A percentile compares a stretch with the other conserved stretches of the same genome.
Conservation (phyloP, 2,888 invertebrate genomes). For the Hecatera dysodea region DNA sequence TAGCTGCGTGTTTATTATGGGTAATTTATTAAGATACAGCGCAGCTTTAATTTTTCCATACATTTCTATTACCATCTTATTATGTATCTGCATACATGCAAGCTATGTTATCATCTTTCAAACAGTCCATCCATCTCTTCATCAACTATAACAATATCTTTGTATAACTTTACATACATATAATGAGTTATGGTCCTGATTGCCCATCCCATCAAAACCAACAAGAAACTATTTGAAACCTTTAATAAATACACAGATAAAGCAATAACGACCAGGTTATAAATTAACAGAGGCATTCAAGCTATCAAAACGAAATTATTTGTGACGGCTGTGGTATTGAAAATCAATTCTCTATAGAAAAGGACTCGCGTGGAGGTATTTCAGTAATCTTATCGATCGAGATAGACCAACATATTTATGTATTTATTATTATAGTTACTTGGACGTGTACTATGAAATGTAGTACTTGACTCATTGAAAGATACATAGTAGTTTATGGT, state of each 20-base stretch:
- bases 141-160: too few species aligned
- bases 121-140: too few species aligned
- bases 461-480: background rate
- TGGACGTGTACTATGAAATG: background rate
- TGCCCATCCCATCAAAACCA: slow-evolving; percentile 13
- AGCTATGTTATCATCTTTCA: too few species aligned
- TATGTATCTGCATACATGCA: too few species aligned
- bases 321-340: slow-evolving; percentile 39
- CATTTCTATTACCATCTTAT: too few species aligned
- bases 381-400: slow-evolving; percentile 41
- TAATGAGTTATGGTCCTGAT: background rate
- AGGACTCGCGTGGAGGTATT: slow-evolving; percentile 37
- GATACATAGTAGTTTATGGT: background rate
- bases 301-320: slow-evolving; percentile 36
- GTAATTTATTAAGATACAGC: too few species aligned
- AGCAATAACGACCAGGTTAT: slow-evolving; percentile 30
- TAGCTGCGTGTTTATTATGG: background rate
- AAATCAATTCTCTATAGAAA: slow-evolving; percentile 52
- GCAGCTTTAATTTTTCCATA: too few species aligned
- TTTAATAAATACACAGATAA: slow-evolving; percentile 31
- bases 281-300: slow-evolving; percentile 41
- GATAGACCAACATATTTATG: slow-evolving; percentile 12
- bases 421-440: slow-evolving; percentile 11
- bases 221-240: slow-evolving; percentile 22
- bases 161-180: background rate